A percentile compares a stretch with the other conserved stretches of the same genome.
Evolutionary conservation across 2,888 invertebrate genomes (phyloP).

Genomic region (Coelopa pilipes): DNA sequence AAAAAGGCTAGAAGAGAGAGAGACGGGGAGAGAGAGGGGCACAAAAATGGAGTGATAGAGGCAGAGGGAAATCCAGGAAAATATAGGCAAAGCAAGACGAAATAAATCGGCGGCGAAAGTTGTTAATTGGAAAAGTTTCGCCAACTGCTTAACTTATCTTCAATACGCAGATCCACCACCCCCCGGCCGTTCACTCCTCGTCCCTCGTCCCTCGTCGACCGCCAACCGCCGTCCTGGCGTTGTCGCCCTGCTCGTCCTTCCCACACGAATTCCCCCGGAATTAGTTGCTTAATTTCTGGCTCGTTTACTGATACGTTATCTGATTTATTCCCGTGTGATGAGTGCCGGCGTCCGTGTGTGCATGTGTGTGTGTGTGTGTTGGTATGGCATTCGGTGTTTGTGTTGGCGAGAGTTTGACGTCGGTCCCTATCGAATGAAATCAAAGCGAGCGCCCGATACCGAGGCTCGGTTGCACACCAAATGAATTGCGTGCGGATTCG

Average conservation of each 20-base stretch:
- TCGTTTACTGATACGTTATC: not conserved
- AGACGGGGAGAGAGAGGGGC: too few species aligned
- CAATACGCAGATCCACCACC: not conserved
- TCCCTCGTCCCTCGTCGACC: not conserved
- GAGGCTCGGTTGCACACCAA: not conserved
- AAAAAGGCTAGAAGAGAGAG: too few species aligned
- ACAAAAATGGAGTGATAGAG: too few species aligned
- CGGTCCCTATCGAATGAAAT: constrained; percentile 5
- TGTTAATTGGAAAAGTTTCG: not conserved
- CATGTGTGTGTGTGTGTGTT: not conserved
- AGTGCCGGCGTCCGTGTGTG: not conserved
- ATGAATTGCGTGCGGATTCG: constrained; percentile 25
- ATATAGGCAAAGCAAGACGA: too few species aligned
- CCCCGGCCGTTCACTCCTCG: not conserved
- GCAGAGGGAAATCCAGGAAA: too few species aligned
- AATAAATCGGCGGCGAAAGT: not conserved
- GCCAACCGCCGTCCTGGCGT: not conserved
- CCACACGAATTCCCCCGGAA: too few species aligned
- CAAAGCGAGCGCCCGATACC: constrained; percentile 11
- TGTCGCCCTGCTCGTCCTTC: not conserved
- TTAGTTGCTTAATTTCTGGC: too few species aligned
- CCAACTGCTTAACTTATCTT: not conserved
- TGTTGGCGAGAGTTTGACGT: not conserved
- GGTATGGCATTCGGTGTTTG: not conserved
- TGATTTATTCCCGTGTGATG: not conserved